Conservation (phyloP, 2,113 vertebrate species). For the Sinocyclocheilus maitianheensis region DNA sequence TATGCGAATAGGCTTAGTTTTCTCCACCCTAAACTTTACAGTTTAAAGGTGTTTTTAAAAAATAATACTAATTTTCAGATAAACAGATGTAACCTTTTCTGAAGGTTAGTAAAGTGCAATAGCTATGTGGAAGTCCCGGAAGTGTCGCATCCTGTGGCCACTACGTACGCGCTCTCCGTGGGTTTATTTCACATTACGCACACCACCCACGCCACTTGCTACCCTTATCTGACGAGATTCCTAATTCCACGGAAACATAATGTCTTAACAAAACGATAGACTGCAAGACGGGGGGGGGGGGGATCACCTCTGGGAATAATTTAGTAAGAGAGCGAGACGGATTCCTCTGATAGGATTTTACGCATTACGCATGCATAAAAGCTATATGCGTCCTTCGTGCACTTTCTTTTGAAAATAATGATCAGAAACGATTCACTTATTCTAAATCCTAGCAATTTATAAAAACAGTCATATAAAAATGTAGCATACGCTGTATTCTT, state of each 20-base stretch:
- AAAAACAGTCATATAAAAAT: neutral
- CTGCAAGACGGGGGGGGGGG: neutral
- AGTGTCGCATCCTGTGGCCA: slow-evolving; percentile 37
- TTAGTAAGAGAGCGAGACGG: neutral
- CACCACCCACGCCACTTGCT: slow-evolving; percentile 36
- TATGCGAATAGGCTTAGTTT: neutral
- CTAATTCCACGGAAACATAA: slow-evolving; percentile 17
- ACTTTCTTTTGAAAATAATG: neutral
- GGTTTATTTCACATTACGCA: slow-evolving; percentile 35
- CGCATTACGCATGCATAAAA: neutral
- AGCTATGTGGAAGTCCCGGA: neutral
- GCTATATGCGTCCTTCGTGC: too few relatives aligned
- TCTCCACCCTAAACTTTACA: neutral
- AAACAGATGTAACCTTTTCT: neutral
- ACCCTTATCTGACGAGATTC: neutral
- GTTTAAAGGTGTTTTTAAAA: neutral
- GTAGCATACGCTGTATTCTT: neutral
- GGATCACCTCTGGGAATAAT: neutral
- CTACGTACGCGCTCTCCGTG: slow-evolving; percentile 38
- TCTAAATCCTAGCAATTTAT: neutral
- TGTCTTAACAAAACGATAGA: neutral
- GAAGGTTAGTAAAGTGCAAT: neutral
- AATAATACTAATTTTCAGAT: too few relatives aligned
- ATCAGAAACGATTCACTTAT: neutral
- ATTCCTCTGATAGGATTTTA: neutral